Conservation (phyloP, 2,797 vertebrate species). For the Esox lucius region DNA sequence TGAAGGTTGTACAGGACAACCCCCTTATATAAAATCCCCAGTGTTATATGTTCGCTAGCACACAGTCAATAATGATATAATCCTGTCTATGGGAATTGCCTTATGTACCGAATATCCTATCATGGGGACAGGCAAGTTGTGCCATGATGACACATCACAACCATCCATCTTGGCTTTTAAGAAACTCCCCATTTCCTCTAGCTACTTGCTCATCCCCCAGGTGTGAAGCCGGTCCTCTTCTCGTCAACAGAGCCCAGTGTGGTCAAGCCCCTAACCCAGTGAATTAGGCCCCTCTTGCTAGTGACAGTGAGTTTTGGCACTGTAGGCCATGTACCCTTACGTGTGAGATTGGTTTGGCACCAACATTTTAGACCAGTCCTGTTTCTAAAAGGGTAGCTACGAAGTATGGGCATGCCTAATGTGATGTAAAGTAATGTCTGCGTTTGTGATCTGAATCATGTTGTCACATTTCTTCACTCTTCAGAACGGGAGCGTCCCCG, state of each 20-base stretch:
- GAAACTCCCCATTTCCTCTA: conserved; percentile 30
- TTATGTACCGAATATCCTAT: conserved; percentile 28
- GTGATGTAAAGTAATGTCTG: background rate
- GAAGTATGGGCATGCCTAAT: background rate
- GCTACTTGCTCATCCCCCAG: background rate
- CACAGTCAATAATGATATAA: conserved; percentile 12
- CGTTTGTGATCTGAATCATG: background rate
- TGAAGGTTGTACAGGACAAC: conserved; percentile 31
- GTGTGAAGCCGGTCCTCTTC: background rate
- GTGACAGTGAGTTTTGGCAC: conserved; percentile 46
- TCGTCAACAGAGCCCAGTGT: background rate
- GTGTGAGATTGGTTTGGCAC: conserved; percentile 7
- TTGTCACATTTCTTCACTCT: conserved; percentile 6
- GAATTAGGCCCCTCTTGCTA: conserved; percentile 54
- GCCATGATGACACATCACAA: conserved; percentile 30
- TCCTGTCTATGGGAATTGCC: conserved; percentile 34
- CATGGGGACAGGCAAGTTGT: conserved; percentile 42
- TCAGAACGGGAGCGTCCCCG: conserved; percentile 4
- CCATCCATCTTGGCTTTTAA: conserved; percentile 58
- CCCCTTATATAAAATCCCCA: conserved; percentile 43
- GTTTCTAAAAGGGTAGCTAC: background rate
- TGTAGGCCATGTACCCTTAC: conserved; percentile 51
- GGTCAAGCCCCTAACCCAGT: conserved; percentile 29
- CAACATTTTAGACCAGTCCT: conserved; percentile 4
- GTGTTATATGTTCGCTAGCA: conserved; percentile 21